Conservation (phyloP, 2,113 vertebrate species). For the Mormyrus lacerda region DNA sequence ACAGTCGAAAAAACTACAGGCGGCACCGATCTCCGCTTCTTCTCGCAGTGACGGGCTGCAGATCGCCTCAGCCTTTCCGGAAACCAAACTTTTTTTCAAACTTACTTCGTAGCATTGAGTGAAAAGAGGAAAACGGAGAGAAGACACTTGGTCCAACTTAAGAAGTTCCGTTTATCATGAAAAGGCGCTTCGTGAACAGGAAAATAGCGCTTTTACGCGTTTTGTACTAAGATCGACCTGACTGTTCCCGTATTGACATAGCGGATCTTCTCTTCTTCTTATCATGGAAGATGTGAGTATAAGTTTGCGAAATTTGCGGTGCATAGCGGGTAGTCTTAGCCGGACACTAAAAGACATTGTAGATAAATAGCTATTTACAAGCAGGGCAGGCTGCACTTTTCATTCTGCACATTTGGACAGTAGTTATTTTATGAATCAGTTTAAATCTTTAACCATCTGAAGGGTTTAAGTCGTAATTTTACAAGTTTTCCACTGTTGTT, state of each 20-base stretch:
- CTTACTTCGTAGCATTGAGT: slow-evolving; percentile 32
- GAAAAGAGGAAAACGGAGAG: slow-evolving; percentile 42
- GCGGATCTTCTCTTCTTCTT: slow-evolving; percentile 27
- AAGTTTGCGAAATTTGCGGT: neutral
- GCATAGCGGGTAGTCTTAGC: neutral
- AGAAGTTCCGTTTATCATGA: slow-evolving; percentile 37
- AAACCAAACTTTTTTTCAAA: slow-evolving; percentile 41
- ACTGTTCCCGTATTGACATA: slow-evolving; percentile 25
- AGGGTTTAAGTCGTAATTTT: neutral
- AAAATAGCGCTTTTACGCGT: slow-evolving; percentile 19
- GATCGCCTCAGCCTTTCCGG: slow-evolving; percentile 35
- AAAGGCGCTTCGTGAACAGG: slow-evolving; percentile 20
- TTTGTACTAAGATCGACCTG: slow-evolving; percentile 28
- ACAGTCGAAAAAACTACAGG: neutral
- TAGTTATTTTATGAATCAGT: neutral
- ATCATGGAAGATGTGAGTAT: slow-evolving; percentile 50
- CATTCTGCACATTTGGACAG: neutral
- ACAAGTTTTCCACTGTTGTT: neutral
- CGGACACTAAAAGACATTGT: neutral
- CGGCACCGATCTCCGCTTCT: neutral
- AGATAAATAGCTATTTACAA: neutral
- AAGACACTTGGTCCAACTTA: slow-evolving; percentile 24
- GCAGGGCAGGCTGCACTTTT: neutral
- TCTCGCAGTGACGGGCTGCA: neutral
- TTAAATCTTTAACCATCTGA: neutral